Conservation (phyloP, 2,113 vertebrate species). For the Coturnix japonica region DNA sequence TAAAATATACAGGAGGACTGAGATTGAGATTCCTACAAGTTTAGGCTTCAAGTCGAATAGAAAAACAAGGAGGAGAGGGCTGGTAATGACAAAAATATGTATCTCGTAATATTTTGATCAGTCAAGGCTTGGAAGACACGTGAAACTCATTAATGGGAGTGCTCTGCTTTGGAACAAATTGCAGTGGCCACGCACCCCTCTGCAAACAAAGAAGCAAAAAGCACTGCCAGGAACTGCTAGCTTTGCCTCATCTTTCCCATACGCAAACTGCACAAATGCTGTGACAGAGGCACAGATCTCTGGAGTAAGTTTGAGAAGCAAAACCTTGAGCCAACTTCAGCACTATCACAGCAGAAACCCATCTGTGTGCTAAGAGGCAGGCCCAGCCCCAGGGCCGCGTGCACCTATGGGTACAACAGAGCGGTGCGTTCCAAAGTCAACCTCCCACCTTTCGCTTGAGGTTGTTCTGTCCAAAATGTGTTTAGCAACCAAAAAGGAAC, state of each 20-base stretch:
- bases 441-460: too few relatives aligned
- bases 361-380: not conserved
- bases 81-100: not conserved
- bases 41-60: not conserved
- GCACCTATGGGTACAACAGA: rapidly evolving
- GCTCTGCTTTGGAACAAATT: not conserved
- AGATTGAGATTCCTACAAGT: not conserved
- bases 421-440: rapidly evolving
- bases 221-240: not conserved
- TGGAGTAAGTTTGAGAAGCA: not conserved
- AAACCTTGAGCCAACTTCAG: not conserved
- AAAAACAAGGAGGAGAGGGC: not conserved
- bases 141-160: not conserved
- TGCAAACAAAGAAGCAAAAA: not conserved
- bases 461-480: not conserved
- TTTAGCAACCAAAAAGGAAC: not conserved
- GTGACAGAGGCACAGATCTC: not conserved
- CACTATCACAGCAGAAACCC: not conserved
- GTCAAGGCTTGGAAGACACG: not conserved
- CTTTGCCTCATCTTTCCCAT: not conserved
- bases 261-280: not conserved
- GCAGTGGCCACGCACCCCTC: not conserved
- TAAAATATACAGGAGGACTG: not conserved
- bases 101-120: not conserved
- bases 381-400: not conserved